Evolutionary conservation across 2,888 invertebrate species (phyloP).

Genomic region (Thecocarcelia acutangulata): DNA sequence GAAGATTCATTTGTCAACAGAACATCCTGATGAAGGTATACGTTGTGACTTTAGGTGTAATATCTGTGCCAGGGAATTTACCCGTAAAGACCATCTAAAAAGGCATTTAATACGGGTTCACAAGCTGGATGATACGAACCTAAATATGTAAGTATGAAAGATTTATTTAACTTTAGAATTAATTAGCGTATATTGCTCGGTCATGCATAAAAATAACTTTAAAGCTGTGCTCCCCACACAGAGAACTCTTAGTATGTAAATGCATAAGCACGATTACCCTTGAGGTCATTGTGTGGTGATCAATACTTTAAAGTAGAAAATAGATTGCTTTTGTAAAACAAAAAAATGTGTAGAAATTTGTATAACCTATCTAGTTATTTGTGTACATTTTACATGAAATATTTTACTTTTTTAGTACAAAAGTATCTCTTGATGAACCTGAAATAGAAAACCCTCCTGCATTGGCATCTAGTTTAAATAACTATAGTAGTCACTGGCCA

Average conservation of each 20-base stretch:
- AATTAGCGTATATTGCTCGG: too few species aligned
- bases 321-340: too few species aligned
- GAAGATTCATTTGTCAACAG: slow-evolving; percentile 79
- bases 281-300: too few species aligned
- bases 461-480: slow-evolving; percentile 43
- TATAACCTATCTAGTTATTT: too few species aligned
- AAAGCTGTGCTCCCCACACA: too few species aligned
- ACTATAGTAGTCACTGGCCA: slow-evolving; percentile 64
- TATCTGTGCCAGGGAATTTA: slow-evolving; percentile 82
- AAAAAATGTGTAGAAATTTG: too few species aligned
- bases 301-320: too few species aligned
- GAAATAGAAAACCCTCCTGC: slow-evolving; percentile 70
- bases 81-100: slow-evolving; percentile 81
- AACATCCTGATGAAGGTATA: slow-evolving; percentile 66
- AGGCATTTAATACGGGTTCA: slow-evolving; percentile 82
- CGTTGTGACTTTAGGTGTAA: slow-evolving; percentile 76
- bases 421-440: slow-evolving; percentile 70
- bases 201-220: too few species aligned
- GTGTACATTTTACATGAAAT: neutral
- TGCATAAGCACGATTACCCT: too few species aligned
- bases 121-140: slow-evolving; percentile 59
- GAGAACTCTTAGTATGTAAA: too few species aligned
- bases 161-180: too few species aligned
- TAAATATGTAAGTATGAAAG: slow-evolving; percentile 43
- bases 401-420: slow-evolving; percentile 44